A percentile compares a stretch with the other conserved stretches of the same genome.
phyloP scores from a whole-genome alignment of 2,113 vertebrate genomes.

The Merops nubicus region DNA sequence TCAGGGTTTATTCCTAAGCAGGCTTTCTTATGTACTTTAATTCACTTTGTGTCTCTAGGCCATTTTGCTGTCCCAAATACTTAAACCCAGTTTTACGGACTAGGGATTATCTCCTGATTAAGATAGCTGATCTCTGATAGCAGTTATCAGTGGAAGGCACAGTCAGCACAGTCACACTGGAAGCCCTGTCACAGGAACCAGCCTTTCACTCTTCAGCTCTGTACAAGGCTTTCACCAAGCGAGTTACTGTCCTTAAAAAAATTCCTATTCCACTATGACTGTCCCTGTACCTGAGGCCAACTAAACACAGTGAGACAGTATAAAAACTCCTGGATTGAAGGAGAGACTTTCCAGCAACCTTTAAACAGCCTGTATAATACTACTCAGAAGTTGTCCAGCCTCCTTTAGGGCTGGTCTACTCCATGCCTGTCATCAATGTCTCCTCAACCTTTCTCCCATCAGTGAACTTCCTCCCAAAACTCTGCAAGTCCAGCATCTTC shows the following conservation, averaged over 20 bases:
- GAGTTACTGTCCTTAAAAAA: neutral
- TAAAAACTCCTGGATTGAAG: neutral
- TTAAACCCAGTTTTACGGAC: neutral
- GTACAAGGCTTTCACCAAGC: neutral
- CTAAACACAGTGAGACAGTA: neutral
- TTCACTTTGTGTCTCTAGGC: neutral
- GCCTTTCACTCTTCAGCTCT: neutral
- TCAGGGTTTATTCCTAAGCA: neutral
- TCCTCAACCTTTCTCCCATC: neutral
- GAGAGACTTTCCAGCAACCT: neutral
- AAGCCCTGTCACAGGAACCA: neutral
- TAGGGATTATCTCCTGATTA: neutral
- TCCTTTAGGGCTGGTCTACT: neutral
- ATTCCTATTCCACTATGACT: neutral
- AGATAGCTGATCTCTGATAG: neutral
- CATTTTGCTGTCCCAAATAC: neutral
- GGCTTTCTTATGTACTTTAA: neutral
- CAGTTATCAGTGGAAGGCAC: neutral
- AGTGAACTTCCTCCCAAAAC: neutral
- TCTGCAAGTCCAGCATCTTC: neutral
- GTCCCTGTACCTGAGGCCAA: neutral
- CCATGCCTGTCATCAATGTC: neutral
- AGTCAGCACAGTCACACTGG: neutral
- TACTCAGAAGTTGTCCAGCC: neutral
- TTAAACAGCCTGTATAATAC: neutral